phyloP scores from a whole-genome alignment of 2,797 vertebrate genomes.

The Periparus ater region DNA sequence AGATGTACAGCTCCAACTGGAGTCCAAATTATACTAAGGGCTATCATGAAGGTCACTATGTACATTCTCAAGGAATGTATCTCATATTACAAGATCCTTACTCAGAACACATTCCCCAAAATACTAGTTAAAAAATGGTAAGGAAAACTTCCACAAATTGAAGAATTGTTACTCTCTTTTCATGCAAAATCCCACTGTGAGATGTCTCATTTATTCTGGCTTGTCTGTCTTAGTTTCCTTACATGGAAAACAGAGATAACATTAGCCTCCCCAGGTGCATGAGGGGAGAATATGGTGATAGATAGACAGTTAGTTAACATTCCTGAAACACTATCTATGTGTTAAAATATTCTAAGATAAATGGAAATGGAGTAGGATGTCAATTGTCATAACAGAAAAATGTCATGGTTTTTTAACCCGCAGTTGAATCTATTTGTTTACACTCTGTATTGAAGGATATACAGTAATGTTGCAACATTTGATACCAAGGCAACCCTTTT shows the following conservation, averaged over 20 bases:
- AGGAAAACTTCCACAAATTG: not conserved
- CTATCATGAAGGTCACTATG: not conserved
- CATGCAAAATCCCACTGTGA: not conserved
- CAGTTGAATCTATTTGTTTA: not conserved
- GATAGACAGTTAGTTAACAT: not conserved
- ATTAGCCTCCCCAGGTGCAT: not conserved
- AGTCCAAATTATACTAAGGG: not conserved
- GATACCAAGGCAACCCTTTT: not conserved
- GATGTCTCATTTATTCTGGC: slow-evolving; percentile 14
- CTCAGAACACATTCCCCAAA: not conserved
- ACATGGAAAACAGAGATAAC: slow-evolving; percentile 4
- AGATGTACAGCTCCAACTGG: not conserved
- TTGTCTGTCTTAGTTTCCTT: slow-evolving; percentile 20
- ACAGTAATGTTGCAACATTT: not conserved
- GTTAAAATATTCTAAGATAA: not conserved
- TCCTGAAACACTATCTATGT: not conserved
- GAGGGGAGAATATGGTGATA: not conserved
- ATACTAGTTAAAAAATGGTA: not conserved
- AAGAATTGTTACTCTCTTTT: not conserved
- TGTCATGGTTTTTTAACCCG: not conserved
- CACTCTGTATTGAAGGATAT: not conserved
- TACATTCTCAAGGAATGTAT: not conserved
- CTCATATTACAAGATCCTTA: not conserved
- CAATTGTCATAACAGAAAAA: not conserved
- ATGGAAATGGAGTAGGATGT: slow-evolving; percentile 5